Base-by-base conservation (phyloP, 2,888 invertebrate genomes). In the Thereva unica region DNA sequence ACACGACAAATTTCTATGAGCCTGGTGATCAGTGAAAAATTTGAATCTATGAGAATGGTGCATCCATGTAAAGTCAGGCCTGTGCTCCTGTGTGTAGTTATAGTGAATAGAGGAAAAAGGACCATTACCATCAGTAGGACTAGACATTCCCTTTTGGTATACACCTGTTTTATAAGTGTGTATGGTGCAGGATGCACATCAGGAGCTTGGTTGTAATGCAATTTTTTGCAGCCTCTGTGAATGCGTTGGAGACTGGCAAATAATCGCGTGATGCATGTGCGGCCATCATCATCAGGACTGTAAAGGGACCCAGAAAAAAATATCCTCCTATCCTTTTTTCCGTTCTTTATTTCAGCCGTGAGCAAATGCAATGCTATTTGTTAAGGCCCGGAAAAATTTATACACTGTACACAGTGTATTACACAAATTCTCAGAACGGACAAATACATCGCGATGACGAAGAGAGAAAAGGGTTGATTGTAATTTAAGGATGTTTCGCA, bases 31-130 rank as follows among this genome's bases (percentile, higher is more conserved):
- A 61, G 35, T 47, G 42, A 52, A 63, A 63, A 63, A 63, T 63
- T 53, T 40, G 50, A 52, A 63, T 52, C 41, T 63, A 53, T 52
- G 63, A 52, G 42, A 63, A 63, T 63, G 52, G 52, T 63, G 52
- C 63, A 63, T 52, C 42, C 42, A 42, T 52, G 63, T 63, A 52
- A 53, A 52, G 63, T 63, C 53, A 41, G 34, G 41, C 52, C 38
- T 44, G 34, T 52, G 42, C 45, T 59, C 38, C 59, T 47, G 45
- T 49, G 59, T n/a, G 38, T 8, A 41, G 49, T 47, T 47, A 47
- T 44, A 57, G 9, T 41, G 9, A 55, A 40, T 41, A 40, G 10
- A 44, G 44, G 34, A 35, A 38, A 41, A 44, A 44, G 44, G 44
- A 42, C 44, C 42, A 34, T 12, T 8, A 41, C 41, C 55, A 4